phyloP scores from a whole-genome alignment of 1,140 invertebrate species.

The Geopemphigus sp. region DNA sequence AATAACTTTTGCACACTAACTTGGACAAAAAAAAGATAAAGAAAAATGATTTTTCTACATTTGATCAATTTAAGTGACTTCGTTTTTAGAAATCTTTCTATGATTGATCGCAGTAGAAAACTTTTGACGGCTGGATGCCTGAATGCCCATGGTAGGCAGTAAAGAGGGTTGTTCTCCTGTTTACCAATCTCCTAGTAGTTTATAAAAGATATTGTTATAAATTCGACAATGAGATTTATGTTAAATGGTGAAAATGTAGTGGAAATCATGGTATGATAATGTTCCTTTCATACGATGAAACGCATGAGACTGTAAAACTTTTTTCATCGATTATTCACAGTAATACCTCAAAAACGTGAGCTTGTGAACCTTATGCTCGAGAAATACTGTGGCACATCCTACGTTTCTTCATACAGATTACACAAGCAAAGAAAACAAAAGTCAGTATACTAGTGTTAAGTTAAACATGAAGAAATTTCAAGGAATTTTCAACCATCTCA shows the following conservation, averaged over 20 bases:
- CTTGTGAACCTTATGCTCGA: not conserved
- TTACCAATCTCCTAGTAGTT: not conserved
- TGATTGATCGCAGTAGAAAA: conserved; percentile 31
- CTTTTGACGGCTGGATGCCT: conserved; percentile 25
- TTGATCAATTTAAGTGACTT: conserved; percentile 12
- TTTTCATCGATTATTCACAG: conserved; percentile 20
- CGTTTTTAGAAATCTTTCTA: conserved; percentile 28
- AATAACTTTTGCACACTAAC: not conserved
- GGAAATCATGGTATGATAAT: not conserved
- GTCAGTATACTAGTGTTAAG: too few relatives aligned
- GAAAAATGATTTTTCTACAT: not conserved
- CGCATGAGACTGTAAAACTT: not conserved
- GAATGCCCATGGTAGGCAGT: not conserved
- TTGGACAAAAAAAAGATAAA: not conserved
- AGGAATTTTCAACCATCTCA: too few relatives aligned
- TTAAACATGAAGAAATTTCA: too few relatives aligned
- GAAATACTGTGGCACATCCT: not conserved
- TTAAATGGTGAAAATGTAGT: conserved; percentile 17
- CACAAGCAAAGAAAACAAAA: not conserved
- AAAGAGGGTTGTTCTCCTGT: not conserved
- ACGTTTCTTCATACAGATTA: not conserved
- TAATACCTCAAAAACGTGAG: not conserved
- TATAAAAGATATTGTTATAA: conserved; percentile 33
- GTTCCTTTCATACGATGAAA: not conserved
- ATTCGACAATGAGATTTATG: conserved; percentile 40